Percentiles rank a stretch among this genome's conserved stretches.
Evolutionary conservation across 2,113 vertebrate species (phyloP).

Genomic region (Coregonus clupeaformis): DNA sequence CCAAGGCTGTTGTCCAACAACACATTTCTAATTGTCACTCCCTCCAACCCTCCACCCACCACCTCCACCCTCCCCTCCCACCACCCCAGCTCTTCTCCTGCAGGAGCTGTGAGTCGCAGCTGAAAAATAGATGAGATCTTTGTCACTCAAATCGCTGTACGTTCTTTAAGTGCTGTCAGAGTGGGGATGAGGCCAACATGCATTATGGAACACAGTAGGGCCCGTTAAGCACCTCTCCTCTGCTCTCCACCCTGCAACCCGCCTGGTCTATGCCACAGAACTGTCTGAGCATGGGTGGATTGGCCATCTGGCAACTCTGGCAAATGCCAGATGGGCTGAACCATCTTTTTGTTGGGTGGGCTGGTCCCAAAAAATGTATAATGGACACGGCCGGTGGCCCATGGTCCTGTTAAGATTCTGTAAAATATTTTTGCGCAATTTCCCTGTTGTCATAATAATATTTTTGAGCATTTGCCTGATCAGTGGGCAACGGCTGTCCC

Average conservation of each 20-base stretch:
- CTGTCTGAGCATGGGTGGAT: no score
- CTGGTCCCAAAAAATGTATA: no score
- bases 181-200: slow-evolving; percentile 69
- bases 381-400: no score
- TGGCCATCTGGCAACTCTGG: no score
- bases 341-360: no score
- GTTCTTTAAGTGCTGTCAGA: slow-evolving; percentile 74
- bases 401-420: no score
- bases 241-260: slow-evolving; percentile 7
- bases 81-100: slow-evolving; percentile 38
- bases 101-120: slow-evolving; percentile 62
- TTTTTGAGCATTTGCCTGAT: no score
- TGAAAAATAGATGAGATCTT: slow-evolving; percentile 80
- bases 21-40: slow-evolving; percentile 67
- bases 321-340: no score
- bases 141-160: slow-evolving; percentile 76
- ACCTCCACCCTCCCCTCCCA: not conserved
- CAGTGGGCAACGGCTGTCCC: no score
- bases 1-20: slow-evolving; percentile 69
- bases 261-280: no score
- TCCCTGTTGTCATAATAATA: no score
- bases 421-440: no score
- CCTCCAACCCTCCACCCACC: slow-evolving; percentile 5
- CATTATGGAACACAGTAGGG: slow-evolving; percentile 68
- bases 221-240: slow-evolving; percentile 57